A percentile compares a stretch with the other conserved stretches of the same genome.
These are phyloP conservation scores for Graptemys geographica DNA, from an alignment of 2,797 vertebrate species.

Conservation along the genomic window DNA sequence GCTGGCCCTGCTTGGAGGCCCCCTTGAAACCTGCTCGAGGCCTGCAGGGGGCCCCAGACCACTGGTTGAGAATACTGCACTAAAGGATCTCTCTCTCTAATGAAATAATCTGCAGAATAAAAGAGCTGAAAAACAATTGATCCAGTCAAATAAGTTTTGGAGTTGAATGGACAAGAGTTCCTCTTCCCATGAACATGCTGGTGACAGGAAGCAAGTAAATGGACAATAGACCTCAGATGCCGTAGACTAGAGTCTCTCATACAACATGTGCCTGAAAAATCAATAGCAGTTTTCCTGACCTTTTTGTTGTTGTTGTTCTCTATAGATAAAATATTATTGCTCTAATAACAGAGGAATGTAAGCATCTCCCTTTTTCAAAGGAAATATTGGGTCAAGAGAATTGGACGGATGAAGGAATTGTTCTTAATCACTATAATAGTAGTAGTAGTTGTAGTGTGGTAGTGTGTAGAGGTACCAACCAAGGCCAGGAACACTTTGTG, in stretches of 20 bases:
- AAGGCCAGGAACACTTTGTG: neutral
- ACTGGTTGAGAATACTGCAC: too few species aligned
- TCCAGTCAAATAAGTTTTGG: neutral
- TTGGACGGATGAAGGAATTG: neutral
- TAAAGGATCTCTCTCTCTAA: neutral
- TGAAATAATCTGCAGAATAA: neutral
- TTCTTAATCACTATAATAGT: too few species aligned
- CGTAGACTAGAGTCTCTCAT: neutral
- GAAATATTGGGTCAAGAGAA: neutral
- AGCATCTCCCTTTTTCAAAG: neutral
- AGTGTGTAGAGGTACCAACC: neutral
- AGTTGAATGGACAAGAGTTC: neutral
- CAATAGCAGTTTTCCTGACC: neutral
- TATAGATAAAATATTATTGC: neutral
- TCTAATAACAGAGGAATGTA: neutral
- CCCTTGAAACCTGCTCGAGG: too few species aligned
- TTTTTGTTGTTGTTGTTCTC: neutral
- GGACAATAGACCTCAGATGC: neutral
- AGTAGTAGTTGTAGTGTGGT: too few species aligned
- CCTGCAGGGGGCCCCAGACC: too few species aligned
- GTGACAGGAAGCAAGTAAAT: neutral
- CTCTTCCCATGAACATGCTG: neutral
- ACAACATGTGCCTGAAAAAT: neutral
- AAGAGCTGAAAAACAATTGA: neutral
- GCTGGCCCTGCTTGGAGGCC: too few species aligned